Percentiles rank a stretch among this genome's conserved stretches.
Evolutionary conservation across 2,113 vertebrate species (phyloP).

Genomic region (Erythrolamprus reginae): DNA sequence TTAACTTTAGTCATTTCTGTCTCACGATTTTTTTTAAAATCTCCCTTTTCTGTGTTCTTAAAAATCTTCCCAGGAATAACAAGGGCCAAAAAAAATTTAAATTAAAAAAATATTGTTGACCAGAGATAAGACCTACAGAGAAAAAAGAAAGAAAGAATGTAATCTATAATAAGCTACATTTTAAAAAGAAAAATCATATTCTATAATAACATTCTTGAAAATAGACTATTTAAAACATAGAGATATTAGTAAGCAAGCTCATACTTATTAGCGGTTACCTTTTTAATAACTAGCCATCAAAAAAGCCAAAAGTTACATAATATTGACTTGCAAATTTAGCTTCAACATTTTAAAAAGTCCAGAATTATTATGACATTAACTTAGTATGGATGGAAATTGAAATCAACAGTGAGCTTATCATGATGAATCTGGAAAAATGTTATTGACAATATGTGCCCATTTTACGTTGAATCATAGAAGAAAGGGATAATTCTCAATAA

Average conservation of each 20-base stretch:
- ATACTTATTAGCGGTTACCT: neutral
- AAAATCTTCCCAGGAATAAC: constrained; percentile 46
- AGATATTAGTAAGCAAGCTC: neutral
- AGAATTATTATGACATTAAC: neutral
- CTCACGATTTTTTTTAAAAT: neutral
- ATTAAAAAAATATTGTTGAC: constrained; percentile 10
- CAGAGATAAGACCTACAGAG: constrained; percentile 39
- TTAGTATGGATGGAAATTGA: neutral
- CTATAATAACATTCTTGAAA: constrained; percentile 7
- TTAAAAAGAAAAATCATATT: neutral
- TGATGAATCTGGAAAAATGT: neutral
- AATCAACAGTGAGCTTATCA: neutral
- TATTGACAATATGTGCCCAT: fast-evolving
- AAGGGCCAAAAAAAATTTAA: neutral
- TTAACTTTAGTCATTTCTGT: constrained; percentile 82
- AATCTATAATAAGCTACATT: constrained; percentile 1
- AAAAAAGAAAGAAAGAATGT: constrained; percentile 7
- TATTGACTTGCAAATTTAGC: neutral
- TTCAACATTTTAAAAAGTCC: neutral
- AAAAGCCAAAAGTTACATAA: neutral
- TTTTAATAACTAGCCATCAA: neutral
- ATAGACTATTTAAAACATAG: neutral
- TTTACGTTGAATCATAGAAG: neutral
- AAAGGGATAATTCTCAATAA: neutral
- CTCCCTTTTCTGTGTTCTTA: constrained; percentile 35